Evolutionary conservation across 2,797 vertebrate species (phyloP).

Genomic region (Nyctalus aviator): DNA sequence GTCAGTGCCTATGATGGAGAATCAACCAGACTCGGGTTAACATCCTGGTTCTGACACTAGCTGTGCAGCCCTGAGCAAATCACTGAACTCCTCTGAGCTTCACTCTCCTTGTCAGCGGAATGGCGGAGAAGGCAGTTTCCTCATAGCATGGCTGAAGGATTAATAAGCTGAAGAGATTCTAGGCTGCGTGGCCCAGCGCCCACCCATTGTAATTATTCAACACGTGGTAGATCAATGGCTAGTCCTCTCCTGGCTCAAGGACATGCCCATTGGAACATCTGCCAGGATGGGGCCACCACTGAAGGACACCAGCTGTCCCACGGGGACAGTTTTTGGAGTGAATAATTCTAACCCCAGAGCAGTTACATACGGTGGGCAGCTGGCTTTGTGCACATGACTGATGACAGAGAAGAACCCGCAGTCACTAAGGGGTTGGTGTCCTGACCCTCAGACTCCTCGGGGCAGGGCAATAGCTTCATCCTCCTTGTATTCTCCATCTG

Average conservation of each 20-base stretch:
- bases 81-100: neutral
- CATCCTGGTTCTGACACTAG: neutral
- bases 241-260: neutral
- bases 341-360: neutral
- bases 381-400: neutral
- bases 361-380: neutral
- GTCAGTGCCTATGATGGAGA: neutral
- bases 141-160: neutral
- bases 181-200: neutral
- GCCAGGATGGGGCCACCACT: neutral
- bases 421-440: neutral
- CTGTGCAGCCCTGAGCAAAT: neutral
- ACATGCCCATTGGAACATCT: neutral
- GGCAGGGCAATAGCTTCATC: neutral
- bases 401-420: neutral
- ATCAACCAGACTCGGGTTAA: conserved; percentile 4
- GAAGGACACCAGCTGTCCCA: neutral
- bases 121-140: neutral
- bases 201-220: neutral
- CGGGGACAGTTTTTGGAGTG: neutral
- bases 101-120: neutral
- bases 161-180: neutral
- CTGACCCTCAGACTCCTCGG: neutral
- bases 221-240: neutral
- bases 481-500: neutral